Evolutionary conservation across 1,140 invertebrate genomes (phyloP), one percentile per base, ranked within the genome.

Genomic region (Papilio xuthus): DNA sequence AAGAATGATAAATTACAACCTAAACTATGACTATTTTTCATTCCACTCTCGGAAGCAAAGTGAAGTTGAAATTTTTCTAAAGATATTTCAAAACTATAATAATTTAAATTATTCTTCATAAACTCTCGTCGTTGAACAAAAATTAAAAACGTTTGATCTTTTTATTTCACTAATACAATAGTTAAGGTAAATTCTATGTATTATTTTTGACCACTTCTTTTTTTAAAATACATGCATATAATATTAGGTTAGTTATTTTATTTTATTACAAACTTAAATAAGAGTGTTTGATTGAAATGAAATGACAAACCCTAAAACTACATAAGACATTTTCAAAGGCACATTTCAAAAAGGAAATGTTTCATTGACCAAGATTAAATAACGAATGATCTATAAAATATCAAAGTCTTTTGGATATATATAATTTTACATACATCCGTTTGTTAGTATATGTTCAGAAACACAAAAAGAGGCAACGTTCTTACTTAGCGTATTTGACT

Each of bases 101-200:
- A n/a, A 53, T 53, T 53, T 53, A 53, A 53, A 60, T 60, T 60
- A 13, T 60, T 28, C 56, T 60, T 60, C 23, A 60, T 26, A 60
- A 60, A 60, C 23, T 4, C 56, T 60, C 20, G 50, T 20, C 44
- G 44, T 18, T 47, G 18, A 47, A 18, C 18, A 8, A 53, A 1
- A n/a, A 53, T 20, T 53, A 20, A 20, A 53, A 53, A 20, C n/a
- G n/a, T 53, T 1, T 8, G 9, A 20, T 53, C 6, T 53, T 47
- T 53, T 53, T 53, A 53, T 53, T 53, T 53, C 7, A 20, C 50
- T 53, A 20, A n/a, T 53, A 53, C 7, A 9, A 20, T 53, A 53
- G 8, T 53, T 53, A 18, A 4, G 7, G 32, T 53, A n/a, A 53
- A n/a, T 47, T 47, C 0, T 18, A 4, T 6, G 2, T 47, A 6